Percentiles rank a stretch among this genome's conserved stretches.
Conservation (phyloP, 2,888 invertebrate genomes). For the Opisthograptis luteolata region DNA sequence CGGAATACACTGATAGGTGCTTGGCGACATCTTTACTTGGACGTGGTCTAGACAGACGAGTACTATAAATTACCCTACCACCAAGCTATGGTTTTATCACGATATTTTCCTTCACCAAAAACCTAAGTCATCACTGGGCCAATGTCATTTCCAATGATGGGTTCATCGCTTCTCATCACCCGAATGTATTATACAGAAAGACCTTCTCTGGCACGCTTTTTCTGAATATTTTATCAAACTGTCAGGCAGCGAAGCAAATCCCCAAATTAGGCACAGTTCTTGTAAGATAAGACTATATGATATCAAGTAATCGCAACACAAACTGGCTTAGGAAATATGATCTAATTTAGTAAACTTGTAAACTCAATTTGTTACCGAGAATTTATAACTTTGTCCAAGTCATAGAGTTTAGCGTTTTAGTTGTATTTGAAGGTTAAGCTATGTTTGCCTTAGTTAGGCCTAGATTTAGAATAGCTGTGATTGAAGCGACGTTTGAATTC, state of each 20-base stretch:
- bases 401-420: conserved; percentile 36
- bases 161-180: background rate
- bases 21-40: no score
- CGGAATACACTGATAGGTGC: no score
- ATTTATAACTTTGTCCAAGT: conserved; percentile 45
- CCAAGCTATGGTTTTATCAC: no score
- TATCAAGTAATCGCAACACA: conserved; percentile 53
- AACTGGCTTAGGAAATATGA: conserved; percentile 72
- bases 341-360: conserved; percentile 76
- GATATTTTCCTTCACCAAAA: no score
- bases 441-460: no score
- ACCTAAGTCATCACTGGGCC: no score
- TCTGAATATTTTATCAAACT: conserved; percentile 2
- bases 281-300: conserved; percentile 32
- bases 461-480: no score
- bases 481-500: no score
- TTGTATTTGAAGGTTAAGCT: background rate
- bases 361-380: conserved; percentile 72
- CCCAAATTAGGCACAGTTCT: conserved; percentile 17
- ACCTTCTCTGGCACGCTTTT: background rate
- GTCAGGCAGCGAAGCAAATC: conserved; percentile 7
- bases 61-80: no score
- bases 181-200: background rate
- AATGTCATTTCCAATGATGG: no score
- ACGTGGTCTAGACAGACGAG: no score